phyloP scores from a whole-genome alignment of 2,113 vertebrate genomes.

The Lichenostomus cassidix region DNA sequence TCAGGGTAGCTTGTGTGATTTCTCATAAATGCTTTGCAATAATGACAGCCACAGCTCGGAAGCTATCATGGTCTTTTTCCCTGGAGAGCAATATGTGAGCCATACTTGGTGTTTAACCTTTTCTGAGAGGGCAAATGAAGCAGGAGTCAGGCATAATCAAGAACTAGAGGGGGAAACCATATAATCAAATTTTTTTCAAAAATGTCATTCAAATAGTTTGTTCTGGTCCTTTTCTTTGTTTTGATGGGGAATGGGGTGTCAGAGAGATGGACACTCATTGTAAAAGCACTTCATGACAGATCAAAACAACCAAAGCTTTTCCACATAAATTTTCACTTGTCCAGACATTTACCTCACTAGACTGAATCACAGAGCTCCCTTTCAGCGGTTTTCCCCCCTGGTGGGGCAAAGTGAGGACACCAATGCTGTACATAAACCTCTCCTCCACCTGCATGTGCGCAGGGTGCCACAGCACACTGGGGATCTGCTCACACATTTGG shows the following conservation, averaged over 20 bases:
- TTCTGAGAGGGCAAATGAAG: slow-evolving; percentile 1
- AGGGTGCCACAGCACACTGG: not conserved
- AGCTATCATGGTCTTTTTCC: slow-evolving; percentile 10
- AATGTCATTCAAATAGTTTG: not conserved
- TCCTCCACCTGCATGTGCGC: not conserved
- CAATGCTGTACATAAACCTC: not conserved
- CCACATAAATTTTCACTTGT: not conserved
- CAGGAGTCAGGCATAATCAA: slow-evolving; percentile 10
- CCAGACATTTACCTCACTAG: not conserved
- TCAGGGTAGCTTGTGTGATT: not conserved
- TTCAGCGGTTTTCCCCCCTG: not conserved
- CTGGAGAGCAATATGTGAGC: slow-evolving; percentile 2
- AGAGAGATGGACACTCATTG: rapidly evolving
- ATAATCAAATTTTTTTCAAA: not conserved
- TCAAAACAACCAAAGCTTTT: not conserved
- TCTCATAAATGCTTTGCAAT: slow-evolving; percentile 48
- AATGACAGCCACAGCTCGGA: not conserved
- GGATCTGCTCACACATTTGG: rapidly evolving
- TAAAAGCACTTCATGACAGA: not conserved
- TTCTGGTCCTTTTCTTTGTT: not conserved
- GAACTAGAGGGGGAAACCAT: not conserved
- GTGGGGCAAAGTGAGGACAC: not conserved
- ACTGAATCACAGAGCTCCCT: not conserved
- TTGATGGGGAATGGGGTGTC: not conserved
- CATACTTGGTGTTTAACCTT: slow-evolving; percentile 27